Conservation (phyloP, 2,113 vertebrate species). For the Takifugu bimaculatus region DNA sequence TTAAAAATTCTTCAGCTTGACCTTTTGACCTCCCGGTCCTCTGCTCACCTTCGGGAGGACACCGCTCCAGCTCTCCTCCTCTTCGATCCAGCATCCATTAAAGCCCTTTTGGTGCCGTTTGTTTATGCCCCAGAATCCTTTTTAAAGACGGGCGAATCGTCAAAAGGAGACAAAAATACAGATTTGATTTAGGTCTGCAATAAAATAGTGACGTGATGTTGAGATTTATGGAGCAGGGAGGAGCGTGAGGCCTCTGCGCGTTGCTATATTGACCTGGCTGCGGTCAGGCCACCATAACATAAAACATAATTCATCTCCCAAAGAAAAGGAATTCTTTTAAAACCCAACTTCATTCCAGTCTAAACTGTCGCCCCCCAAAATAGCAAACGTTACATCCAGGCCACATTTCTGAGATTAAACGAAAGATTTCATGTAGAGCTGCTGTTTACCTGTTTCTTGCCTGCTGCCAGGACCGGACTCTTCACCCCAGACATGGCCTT, state of each 20-base stretch:
- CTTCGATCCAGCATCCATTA: too few species aligned
- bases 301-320: slow-evolving; percentile 20
- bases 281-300: slow-evolving; percentile 21
- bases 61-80: too few species aligned
- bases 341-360: slow-evolving; percentile 9
- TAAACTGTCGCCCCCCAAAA: neutral
- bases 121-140: too few species aligned
- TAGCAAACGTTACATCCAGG: neutral
- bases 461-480: slow-evolving; percentile 84
- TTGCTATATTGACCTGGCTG: slow-evolving; percentile 34
- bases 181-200: slow-evolving; percentile 7
- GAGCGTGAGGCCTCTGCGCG: slow-evolving; percentile 15
- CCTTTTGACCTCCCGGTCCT: too few species aligned
- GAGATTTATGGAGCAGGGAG: slow-evolving; percentile 24
- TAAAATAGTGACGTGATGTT: slow-evolving; percentile 8
- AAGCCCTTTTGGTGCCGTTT: too few species aligned
- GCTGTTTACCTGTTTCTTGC: neutral
- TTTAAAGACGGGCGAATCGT: too few species aligned
- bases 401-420: neutral
- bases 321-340: slow-evolving; percentile 35
- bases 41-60: too few species aligned
- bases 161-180: neutral
- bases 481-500: slow-evolving; percentile 97
- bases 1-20: too few species aligned
- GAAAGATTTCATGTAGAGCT: neutral